Evolutionary conservation across 2,888 invertebrate genomes (phyloP).

Genomic region (Cybosia mesomella): DNA sequence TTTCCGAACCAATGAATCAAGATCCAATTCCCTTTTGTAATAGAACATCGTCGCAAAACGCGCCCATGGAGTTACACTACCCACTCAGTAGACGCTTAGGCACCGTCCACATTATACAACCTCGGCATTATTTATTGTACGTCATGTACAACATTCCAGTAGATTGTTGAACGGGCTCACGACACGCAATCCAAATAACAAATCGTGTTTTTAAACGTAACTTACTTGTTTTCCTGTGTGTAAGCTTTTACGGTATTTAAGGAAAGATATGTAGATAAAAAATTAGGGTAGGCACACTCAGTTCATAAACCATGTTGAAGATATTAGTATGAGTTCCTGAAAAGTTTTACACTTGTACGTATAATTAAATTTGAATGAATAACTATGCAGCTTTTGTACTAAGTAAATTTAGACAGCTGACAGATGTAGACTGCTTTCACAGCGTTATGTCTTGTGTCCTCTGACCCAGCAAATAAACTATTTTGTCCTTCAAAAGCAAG

Average conservation of each 20-base stretch:
- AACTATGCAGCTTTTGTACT: background rate
- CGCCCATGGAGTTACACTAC: conserved; percentile 81
- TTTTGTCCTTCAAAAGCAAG: too few species aligned
- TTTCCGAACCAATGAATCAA: conserved; percentile 88
- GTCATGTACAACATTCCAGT: conserved; percentile 59
- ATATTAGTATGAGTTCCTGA: conserved; percentile 16
- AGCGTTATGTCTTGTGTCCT: background rate
- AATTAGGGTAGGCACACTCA: conserved; percentile 30
- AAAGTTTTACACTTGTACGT: conserved; percentile 26
- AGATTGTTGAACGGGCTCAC: conserved; percentile 62
- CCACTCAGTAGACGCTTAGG: conserved; percentile 82
- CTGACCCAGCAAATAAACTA: too few species aligned
- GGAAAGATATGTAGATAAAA: conserved; percentile 39
- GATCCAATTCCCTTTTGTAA: conserved; percentile 88
- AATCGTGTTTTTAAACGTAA: conserved; percentile 58
- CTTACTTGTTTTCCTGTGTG: conserved; percentile 51
- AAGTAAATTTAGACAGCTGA: too few species aligned
- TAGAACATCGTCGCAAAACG: conserved; percentile 86
- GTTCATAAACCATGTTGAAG: conserved; percentile 25
- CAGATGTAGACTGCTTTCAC: background rate
- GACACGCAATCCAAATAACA: conserved; percentile 63
- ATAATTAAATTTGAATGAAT: conserved; percentile 11
- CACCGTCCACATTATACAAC: conserved; percentile 62
- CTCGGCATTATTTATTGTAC: conserved; percentile 58
- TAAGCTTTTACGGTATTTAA: conserved; percentile 50